A percentile compares a stretch with the other conserved stretches of the same genome.
These are phyloP conservation scores for Lysandra coridon DNA, from an alignment of 2,888 invertebrate genomes.

Conservation along the genomic window DNA sequence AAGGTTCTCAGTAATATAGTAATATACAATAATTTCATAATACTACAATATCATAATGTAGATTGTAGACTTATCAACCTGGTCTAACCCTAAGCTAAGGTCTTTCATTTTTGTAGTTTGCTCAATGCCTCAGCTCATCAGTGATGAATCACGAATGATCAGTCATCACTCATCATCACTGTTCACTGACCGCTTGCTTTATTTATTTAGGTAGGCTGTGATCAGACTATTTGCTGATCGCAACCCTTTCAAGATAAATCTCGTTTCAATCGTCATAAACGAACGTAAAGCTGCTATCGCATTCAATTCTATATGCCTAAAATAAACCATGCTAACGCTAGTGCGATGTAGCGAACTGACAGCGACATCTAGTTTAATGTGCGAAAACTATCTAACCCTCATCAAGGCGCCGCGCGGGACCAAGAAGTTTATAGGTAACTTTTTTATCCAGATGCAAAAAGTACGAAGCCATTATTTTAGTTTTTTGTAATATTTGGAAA, in stretches of 20 bases:
- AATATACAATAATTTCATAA: constrained; percentile 45
- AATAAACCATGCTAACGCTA: constrained; percentile 37
- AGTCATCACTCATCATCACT: too few relatives aligned
- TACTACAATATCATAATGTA: constrained; percentile 25
- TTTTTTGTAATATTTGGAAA: background rate
- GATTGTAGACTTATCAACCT: too few relatives aligned
- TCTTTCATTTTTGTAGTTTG: too few relatives aligned
- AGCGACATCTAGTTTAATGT: constrained; percentile 41
- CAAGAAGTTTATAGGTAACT: background rate
- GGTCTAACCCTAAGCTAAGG: too few relatives aligned
- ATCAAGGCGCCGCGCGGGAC: background rate
- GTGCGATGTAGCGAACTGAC: constrained; percentile 40
- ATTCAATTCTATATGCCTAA: background rate
- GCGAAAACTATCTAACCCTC: constrained; percentile 5
- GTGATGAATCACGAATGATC: too few relatives aligned
- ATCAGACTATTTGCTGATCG: constrained; percentile 38
- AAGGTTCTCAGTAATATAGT: constrained; percentile 37
- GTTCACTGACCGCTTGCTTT: too few relatives aligned
- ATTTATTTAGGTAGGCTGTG: background rate
- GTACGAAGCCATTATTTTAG: background rate
- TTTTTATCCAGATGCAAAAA: background rate
- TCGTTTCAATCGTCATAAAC: constrained; percentile 44
- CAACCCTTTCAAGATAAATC: constrained; percentile 48
- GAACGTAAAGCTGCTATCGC: background rate
- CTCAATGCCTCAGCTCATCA: too few relatives aligned